phyloP scores from a whole-genome alignment of 2,797 vertebrate species.

The Lepus townsendii region DNA sequence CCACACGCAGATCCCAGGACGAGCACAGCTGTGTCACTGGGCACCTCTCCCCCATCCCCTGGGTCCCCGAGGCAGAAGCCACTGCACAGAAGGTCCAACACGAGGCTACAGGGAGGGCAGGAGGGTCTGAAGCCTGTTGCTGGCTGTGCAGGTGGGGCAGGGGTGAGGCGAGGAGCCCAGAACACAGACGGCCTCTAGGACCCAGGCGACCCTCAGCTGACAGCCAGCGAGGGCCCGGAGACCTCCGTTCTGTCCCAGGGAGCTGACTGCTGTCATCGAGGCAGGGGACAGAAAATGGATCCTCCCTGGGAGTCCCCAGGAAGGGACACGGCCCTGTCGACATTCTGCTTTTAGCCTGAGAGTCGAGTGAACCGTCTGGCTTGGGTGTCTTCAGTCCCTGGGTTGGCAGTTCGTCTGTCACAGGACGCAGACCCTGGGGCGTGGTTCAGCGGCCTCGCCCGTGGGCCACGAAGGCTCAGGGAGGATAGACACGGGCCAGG shows the following conservation, averaged over 20 bases:
- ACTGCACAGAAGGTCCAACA: background rate
- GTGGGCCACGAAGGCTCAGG: rapidly evolving
- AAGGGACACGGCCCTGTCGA: background rate
- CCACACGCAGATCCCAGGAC: background rate
- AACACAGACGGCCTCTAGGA: rapidly evolving
- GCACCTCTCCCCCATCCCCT: no score
- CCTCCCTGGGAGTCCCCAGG: background rate
- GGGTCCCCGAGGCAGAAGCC: background rate
- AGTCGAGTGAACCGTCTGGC: rapidly evolving
- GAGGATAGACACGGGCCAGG: background rate
- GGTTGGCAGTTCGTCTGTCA: background rate
- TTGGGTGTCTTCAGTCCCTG: rapidly evolving
- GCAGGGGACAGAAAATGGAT: rapidly evolving
- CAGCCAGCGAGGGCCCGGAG: background rate
- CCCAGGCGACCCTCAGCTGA: background rate
- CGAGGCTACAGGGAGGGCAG: no score
- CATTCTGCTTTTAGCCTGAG: background rate
- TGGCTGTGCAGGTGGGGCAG: background rate
- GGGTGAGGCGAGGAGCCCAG: background rate
- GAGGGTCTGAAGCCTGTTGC: no score
- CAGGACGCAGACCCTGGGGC: no score
- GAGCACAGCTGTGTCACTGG: no score
- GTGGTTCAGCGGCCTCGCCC: rapidly evolving
- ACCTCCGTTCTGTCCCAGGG: no score
- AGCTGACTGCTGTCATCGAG: background rate